A percentile compares a stretch with the other conserved stretches of the same genome.
These are phyloP conservation scores for Pterocles gutturalis DNA, from an alignment of 2,113 vertebrate species.

Conservation along the genomic window DNA sequence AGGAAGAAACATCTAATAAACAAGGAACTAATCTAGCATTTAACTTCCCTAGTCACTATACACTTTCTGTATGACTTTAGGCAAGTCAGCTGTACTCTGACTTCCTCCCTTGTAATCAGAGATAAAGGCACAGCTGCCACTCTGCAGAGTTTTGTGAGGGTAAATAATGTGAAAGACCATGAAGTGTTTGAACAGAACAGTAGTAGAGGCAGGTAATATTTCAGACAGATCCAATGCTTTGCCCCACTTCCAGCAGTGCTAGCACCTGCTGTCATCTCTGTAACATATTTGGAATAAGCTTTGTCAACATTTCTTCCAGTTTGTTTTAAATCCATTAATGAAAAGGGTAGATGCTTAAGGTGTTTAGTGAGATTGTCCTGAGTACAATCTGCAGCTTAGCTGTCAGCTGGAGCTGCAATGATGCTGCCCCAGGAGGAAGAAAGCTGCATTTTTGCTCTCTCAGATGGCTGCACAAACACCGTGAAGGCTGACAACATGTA, in stretches of 20 bases:
- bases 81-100: background rate
- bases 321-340: conserved; percentile 15
- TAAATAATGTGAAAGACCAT: background rate
- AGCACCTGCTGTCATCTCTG: background rate
- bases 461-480: background rate
- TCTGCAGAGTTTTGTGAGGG: background rate
- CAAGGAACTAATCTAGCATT: background rate
- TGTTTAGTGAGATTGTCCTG: conserved; percentile 6
- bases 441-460: background rate
- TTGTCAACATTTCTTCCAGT: background rate
- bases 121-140: background rate
- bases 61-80: background rate
- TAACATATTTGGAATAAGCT: background rate
- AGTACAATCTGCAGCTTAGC: background rate
- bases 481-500: background rate
- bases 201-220: background rate
- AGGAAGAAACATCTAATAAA: background rate
- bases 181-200: background rate
- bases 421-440: background rate
- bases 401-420: background rate
- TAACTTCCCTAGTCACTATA: background rate
- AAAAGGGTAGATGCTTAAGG: background rate
- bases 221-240: background rate
- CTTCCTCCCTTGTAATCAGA: background rate
- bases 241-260: background rate